A percentile compares a stretch with the other conserved stretches of the same genome.
phyloP scores from a whole-genome alignment of 2,797 vertebrate species.

The Cottoperca gobio region DNA sequence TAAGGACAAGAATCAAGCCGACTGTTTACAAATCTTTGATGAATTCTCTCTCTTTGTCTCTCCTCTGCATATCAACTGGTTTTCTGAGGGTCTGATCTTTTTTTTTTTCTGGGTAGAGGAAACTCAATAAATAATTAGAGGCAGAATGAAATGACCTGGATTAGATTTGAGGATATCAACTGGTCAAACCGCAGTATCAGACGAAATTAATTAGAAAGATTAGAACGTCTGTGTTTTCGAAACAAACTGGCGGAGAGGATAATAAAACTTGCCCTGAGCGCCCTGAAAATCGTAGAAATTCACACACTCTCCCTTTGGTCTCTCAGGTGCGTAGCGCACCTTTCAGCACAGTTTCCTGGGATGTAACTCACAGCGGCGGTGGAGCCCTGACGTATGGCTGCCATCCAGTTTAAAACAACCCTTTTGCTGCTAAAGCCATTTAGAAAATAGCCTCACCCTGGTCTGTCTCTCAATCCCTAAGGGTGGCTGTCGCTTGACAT shows the following conservation, averaged over 20 bases:
- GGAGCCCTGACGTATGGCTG: conserved; percentile 45
- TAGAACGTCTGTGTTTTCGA: conserved; percentile 69
- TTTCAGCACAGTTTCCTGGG: conserved; percentile 54
- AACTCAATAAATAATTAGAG: conserved; percentile 81
- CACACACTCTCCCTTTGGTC: conserved; percentile 1
- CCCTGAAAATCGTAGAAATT: conserved; percentile 25
- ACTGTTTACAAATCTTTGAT: conserved; percentile 63
- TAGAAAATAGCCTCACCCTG: conserved; percentile 63
- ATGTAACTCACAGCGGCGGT: conserved; percentile 56
- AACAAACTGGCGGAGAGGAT: conserved; percentile 47
- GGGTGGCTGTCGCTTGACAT: conserved; percentile 73
- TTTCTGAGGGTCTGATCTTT: conserved; percentile 49
- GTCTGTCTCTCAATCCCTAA: conserved; percentile 57
- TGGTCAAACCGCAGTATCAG: conserved; percentile 61
- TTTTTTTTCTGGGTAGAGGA: conserved; percentile 31
- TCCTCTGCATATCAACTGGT: conserved; percentile 61
- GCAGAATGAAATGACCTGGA: conserved; percentile 70
- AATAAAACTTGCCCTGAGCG: conserved; percentile 25
- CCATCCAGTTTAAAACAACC: conserved; percentile 46
- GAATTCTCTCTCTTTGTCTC: conserved; percentile 51
- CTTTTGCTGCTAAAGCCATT: conserved; percentile 65
- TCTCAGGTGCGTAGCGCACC: conserved; percentile 18
- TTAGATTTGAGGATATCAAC: conserved; percentile 75
- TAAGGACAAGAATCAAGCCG: conserved; percentile 40
- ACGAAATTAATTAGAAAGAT: conserved; percentile 78